Evolutionary conservation across 2,888 invertebrate genomes (phyloP).

Genomic region (Synanthedon vespiformis): DNA sequence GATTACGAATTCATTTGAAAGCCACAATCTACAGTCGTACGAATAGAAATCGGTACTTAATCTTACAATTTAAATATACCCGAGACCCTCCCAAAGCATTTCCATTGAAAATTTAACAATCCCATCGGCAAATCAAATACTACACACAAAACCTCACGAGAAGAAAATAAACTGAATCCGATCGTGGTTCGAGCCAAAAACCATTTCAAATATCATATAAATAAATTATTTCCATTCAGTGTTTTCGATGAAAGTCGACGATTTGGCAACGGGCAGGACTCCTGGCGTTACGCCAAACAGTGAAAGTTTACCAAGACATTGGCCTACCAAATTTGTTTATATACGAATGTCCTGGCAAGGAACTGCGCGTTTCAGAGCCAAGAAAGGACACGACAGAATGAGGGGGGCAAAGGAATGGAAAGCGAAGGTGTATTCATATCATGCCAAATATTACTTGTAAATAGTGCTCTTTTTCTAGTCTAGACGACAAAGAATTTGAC

Average conservation of each 20-base stretch:
- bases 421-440: slow-evolving; percentile 20
- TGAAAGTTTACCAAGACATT: slow-evolving; percentile 59
- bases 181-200: slow-evolving; percentile 12
- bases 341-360: slow-evolving; percentile 25
- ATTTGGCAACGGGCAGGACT: slow-evolving; percentile 31
- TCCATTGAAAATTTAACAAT: not conserved
- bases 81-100: not conserved
- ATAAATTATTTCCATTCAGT: slow-evolving; percentile 52
- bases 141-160: not conserved
- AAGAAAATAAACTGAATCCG: not conserved
- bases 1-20: not conserved
- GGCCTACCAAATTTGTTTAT: slow-evolving; percentile 59
- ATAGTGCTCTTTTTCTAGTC: slow-evolving; percentile 16
- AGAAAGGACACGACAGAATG: slow-evolving; percentile 17
- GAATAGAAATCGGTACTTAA: not conserved
- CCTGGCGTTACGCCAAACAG: slow-evolving; percentile 54
- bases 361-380: slow-evolving; percentile 27
- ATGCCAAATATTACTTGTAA: not conserved
- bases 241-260: slow-evolving; percentile 45
- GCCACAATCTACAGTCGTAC: not conserved
- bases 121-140: not conserved
- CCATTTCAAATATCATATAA: slow-evolving; percentile 33
- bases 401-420: slow-evolving; percentile 32
- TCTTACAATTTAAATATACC: not conserved
- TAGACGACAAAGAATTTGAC: no score